These are phyloP conservation scores for Sprattus sprattus DNA, from an alignment of 2,113 vertebrate species.

Conservation along the genomic window DNA sequence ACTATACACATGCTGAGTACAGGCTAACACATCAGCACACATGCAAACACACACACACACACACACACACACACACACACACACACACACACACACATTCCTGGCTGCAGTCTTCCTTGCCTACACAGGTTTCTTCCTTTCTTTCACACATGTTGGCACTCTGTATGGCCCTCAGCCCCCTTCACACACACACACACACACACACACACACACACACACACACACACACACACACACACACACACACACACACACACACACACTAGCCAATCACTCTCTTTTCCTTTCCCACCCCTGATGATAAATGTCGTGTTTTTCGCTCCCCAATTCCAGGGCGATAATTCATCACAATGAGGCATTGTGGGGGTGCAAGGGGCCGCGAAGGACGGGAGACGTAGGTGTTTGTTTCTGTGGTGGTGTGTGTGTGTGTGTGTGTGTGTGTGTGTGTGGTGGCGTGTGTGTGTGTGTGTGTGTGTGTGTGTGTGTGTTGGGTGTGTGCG, in stretches of 20 bases:
- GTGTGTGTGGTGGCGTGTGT: too few species aligned
- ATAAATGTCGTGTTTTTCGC: conserved; percentile 47
- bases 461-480: not conserved
- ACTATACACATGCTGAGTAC: too few species aligned
- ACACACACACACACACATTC: too few species aligned
- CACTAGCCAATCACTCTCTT: not conserved
- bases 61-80: too few species aligned
- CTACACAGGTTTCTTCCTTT: too few species aligned
- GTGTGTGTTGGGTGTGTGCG: conserved; percentile 27
- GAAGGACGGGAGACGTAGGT: too few species aligned
- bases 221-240: not conserved
- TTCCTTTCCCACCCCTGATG: conserved; percentile 6
- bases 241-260: conserved; percentile 20
- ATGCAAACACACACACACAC: too few species aligned
- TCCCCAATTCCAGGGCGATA: conserved; percentile 33
- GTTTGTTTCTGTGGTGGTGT: conserved; percentile 33
- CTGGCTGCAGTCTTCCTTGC: too few species aligned
- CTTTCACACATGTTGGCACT: too few species aligned
- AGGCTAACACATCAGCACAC: too few species aligned
- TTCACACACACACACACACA: conserved; percentile 24
- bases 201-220: conserved; percentile 31
- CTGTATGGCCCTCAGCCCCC: too few species aligned
- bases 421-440: conserved; percentile 5
- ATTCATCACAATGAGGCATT: conserved; percentile 43
- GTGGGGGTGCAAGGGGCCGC: too few species aligned